phyloP scores from a whole-genome alignment of 1,140 invertebrate species.

The Pantala flavescens region DNA sequence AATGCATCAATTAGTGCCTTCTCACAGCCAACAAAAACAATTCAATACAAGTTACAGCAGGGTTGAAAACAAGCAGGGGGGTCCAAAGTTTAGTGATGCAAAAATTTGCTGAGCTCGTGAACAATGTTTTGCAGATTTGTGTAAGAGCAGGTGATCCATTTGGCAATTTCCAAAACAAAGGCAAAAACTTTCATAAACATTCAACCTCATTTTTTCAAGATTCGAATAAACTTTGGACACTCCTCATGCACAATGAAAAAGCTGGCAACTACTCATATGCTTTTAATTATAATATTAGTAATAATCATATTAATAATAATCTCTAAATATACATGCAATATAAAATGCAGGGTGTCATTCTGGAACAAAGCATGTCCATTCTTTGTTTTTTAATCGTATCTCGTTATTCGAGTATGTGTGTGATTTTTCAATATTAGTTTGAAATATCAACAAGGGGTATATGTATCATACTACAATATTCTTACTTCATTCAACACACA shows the following conservation, averaged over 20 bases:
- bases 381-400: constrained; percentile 15
- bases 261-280: constrained; percentile 20
- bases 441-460: constrained; percentile 19
- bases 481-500: constrained; percentile 9
- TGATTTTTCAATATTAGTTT: constrained; percentile 19
- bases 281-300: constrained; percentile 19
- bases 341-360: constrained; percentile 22
- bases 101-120: not conserved
- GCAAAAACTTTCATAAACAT: constrained; percentile 11
- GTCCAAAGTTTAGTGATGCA: not conserved
- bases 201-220: constrained; percentile 11
- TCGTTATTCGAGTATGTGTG: constrained; percentile 17
- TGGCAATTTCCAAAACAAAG: constrained; percentile 15
- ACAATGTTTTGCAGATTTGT: not conserved
- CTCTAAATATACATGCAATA: constrained; percentile 22
- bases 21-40: constrained; percentile 21
- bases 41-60: constrained; percentile 7
- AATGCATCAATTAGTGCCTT: constrained; percentile 15
- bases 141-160: not conserved
- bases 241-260: constrained; percentile 16
- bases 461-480: constrained; percentile 16
- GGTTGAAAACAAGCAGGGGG: constrained; percentile 7
- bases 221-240: not conserved
- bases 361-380: constrained; percentile 25
- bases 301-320: constrained; percentile 9